Evolutionary conservation across 2,888 invertebrate species (phyloP), one percentile per base, ranked within the genome.

Genomic region (Papilio protenor): DNA sequence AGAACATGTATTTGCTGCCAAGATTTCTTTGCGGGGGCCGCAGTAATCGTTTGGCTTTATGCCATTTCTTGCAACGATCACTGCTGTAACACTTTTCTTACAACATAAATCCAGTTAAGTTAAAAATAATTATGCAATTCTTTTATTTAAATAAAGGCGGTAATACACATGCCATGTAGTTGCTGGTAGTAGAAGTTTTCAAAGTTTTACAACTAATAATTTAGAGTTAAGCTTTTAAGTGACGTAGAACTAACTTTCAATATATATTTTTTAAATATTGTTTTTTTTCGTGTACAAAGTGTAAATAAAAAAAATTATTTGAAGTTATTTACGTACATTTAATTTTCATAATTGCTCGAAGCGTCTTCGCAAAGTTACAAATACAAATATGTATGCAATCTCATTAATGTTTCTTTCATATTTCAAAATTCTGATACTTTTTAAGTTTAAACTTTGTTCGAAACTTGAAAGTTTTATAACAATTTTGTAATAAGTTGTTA

Each of bases 71-170:
- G 45, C 66, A 69, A 21, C 45, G 40, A 45, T 69, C 66, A 45
- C n/a, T 45, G 45, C 45, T 69, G 27, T 64, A 64, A 69, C 45
- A 66, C 66, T 66, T 66, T n/a, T 69, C 45, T 69, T 27, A 33
- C 14, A 33, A 45, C n/a, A 69, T 45, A 45, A 69, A 69, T 45
- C n/a, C 21, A 69, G 45, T 69, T 69, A 45, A 45, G 45, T n/a
- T 40, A 45, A 69, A 69, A 69, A 69, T 69, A 69, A 69, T 69
- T 45, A 69, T 45, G 8, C n/a, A 21, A 69, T 69, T 45, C 11
- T 64, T 14, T 16, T 27, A 64, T 33, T 27, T 16, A 64, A 27
- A 23, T 61, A 61, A 23, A 23, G 23, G 21, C 10, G 0, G 33
- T 2, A 5, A 33, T 33, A 33, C 5, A 33, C 33, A 33, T 8